phyloP scores from a whole-genome alignment of 2,113 vertebrate species.

The Anser brachyrhynchus region DNA sequence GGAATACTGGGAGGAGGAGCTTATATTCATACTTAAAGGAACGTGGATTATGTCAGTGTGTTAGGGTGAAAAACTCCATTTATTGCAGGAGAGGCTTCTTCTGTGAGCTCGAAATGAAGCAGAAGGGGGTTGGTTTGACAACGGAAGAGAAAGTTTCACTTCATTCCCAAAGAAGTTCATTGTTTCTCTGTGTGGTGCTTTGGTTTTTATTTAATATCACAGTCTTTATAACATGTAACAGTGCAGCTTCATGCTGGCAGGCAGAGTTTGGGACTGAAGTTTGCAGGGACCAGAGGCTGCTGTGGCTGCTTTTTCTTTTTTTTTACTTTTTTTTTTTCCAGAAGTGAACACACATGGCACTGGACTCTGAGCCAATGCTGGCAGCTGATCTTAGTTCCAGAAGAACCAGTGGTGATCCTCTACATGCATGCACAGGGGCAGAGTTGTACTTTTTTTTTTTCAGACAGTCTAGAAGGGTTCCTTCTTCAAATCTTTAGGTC shows the following conservation, averaged over 20 bases:
- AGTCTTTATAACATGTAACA: neutral
- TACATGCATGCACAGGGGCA: neutral
- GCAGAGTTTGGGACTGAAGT: too few species aligned
- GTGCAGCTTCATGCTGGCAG: neutral
- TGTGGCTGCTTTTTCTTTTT: too few species aligned
- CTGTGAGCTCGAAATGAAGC: neutral
- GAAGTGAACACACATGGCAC: neutral
- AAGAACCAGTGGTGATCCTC: neutral
- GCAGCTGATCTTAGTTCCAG: neutral
- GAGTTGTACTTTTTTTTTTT: neutral
- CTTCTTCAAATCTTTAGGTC: neutral
- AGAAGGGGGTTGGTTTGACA: neutral
- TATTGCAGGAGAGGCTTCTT: neutral
- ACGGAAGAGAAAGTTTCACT: conserved; percentile 3
- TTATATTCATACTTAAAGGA: neutral
- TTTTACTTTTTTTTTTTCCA: too few species aligned
- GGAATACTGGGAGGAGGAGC: too few species aligned
- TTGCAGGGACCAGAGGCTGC: neutral
- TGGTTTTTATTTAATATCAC: neutral
- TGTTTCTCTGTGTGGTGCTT: neutral
- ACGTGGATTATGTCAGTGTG: rapidly evolving
- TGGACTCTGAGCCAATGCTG: neutral
- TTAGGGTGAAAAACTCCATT: neutral
- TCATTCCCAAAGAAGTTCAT: neutral
- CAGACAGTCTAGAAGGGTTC: neutral